Base-by-base conservation (phyloP, 2,888 invertebrate species). In the Meganola albula region DNA sequence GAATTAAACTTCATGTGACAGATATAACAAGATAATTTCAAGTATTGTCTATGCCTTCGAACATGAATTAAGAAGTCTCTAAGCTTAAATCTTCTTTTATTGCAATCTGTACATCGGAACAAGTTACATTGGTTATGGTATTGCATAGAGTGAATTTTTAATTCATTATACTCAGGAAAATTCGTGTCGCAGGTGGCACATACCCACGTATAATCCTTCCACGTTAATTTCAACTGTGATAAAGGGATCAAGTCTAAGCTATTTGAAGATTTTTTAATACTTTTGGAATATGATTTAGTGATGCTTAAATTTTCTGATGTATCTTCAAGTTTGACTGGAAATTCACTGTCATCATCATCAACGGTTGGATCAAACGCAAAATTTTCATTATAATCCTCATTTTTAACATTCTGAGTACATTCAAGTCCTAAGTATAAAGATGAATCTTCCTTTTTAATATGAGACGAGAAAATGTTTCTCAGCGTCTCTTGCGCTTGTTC, bases 81-180 rank as follows among this genome's bases (percentile, higher is more conserved):
- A 0, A 76, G 40, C 5, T 53, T 37, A 16, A 68, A 39, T 29
- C 68, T 75, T 3, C 68, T 53, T 1, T 52, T 45, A 26, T 71
- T 70, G 49, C 91, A 92, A 53, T 90, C 89, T 2, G 87, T 87
- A 55, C 91, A 92, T 56, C 88, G 82, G 56, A 88, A 91, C 25
- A 89, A 86, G 8, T 89, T 85, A 29, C 88, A 83, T 44, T 88
- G 87, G 40, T 88, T 83, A 52, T 91, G 91, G 31, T 83, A 79
- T 18, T 78, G 74, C 40, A 87, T 76, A 24, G 89, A 88, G 64
- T 91, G 91, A 6, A 78, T 71, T 39, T 87, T 79, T 10, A 91
- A 63, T 18, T 74, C 74, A 0, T 65, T 60, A 2, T 68, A 41
- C 1, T 45, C 58, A 0, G 57, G 40, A 34, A 75, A 75, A 22